These are phyloP conservation scores for Dipodomys spectabilis DNA, from an alignment of 2,113 vertebrate species.

Conservation along the genomic window DNA sequence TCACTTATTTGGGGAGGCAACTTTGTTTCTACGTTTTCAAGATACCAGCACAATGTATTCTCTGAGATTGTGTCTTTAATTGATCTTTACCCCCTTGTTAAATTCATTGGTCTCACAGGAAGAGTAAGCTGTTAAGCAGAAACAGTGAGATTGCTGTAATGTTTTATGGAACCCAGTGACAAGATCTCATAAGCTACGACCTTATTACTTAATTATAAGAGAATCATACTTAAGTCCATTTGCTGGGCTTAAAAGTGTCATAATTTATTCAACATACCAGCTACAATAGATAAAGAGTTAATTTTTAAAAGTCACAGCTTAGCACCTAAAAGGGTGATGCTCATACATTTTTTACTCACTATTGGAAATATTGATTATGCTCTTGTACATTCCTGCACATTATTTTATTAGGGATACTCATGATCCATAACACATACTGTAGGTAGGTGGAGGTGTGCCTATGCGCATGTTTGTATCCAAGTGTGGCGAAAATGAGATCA, in stretches of 20 bases:
- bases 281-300: slow-evolving; percentile 35
- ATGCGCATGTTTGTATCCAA: not conserved
- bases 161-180: slow-evolving; percentile 34
- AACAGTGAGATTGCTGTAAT: not conserved
- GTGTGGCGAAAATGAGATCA: no score
- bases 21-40: not conserved
- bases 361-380: not conserved
- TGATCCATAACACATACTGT: not conserved
- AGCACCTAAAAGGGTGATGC: not conserved
- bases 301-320: slow-evolving; percentile 25
- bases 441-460: accelerated
- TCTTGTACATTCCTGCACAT: not conserved
- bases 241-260: not conserved
- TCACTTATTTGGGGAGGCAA: not conserved
- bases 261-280: slow-evolving; percentile 47
- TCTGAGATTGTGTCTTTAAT: not conserved
- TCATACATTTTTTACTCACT: not conserved
- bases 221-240: slow-evolving; percentile 25
- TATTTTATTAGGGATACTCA: not conserved
- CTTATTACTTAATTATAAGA: slow-evolving; percentile 54
- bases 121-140: slow-evolving; percentile 1
- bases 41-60: not conserved
- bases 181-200: slow-evolving; percentile 37
- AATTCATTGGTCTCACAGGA: not conserved
- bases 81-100: not conserved